Conservation (phyloP, 2,888 invertebrate species). For the Protophormia terraenovae region DNA sequence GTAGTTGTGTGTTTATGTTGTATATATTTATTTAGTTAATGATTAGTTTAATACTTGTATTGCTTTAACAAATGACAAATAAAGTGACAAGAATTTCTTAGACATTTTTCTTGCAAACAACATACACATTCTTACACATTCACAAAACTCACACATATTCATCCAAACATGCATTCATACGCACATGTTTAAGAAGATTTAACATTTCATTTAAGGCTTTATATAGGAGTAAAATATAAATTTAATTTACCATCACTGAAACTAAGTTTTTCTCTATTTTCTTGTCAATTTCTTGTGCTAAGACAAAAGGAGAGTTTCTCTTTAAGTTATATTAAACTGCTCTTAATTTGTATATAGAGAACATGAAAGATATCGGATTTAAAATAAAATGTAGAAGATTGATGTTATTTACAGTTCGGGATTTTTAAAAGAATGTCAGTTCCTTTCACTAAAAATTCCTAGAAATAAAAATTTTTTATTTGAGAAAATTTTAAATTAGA, state of each 20-base stretch:
- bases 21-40: not conserved
- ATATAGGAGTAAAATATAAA: not conserved
- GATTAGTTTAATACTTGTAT: not conserved
- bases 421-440: too few relatives aligned
- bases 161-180: not conserved
- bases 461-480: too few relatives aligned
- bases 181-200: not conserved
- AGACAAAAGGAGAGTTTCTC: not conserved
- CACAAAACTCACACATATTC: not conserved
- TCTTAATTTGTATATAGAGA: too few relatives aligned
- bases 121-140: not conserved
- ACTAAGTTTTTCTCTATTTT: not conserved
- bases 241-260: conserved; percentile 2
- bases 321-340: not conserved
- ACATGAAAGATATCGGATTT: too few relatives aligned
- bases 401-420: too few relatives aligned
- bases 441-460: too few relatives aligned
- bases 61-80: conserved; percentile 15
- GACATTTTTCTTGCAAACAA: not conserved
- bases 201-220: conserved; percentile 10
- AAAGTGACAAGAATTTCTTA: not conserved
- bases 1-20: not conserved
- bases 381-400: too few relatives aligned
- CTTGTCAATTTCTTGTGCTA: not conserved
- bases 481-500: too few relatives aligned